Evolutionary conservation across 2,888 invertebrate genomes (phyloP).

Genomic region (Drosophila atroscutellata): DNA sequence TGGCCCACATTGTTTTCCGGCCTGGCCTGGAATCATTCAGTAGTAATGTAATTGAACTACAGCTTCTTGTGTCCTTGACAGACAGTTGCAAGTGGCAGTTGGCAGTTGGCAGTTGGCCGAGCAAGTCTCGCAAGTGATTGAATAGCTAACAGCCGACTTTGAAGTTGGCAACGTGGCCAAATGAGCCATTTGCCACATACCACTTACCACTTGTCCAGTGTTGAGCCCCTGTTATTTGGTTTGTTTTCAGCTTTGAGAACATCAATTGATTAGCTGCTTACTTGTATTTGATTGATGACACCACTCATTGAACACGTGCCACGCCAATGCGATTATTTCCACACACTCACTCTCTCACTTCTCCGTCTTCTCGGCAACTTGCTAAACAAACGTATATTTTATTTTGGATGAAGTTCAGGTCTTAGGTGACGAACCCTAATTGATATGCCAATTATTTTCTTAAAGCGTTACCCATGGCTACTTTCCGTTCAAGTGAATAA

Average conservation of each 20-base stretch:
- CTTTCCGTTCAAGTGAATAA: not conserved
- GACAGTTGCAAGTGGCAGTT: slow-evolving; percentile 38
- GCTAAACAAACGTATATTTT: not conserved
- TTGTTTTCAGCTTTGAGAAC: slow-evolving; percentile 31
- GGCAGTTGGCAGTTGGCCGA: slow-evolving; percentile 17
- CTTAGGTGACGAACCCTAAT: not conserved
- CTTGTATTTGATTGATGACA: slow-evolving; percentile 50
- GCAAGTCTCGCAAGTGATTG: slow-evolving; percentile 33
- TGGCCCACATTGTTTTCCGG: slow-evolving; percentile 28
- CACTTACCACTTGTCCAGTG: slow-evolving; percentile 10
- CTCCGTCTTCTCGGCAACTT: not conserved
- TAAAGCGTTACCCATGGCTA: not conserved
- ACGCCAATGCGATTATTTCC: slow-evolving; percentile 22
- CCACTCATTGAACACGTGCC: not conserved
- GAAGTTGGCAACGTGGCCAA: slow-evolving; percentile 14
- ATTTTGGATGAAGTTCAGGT: not conserved
- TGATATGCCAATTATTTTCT: not conserved
- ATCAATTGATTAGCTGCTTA: slow-evolving; percentile 55
- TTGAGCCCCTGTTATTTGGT: slow-evolving; percentile 9
- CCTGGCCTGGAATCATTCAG: slow-evolving; percentile 22
- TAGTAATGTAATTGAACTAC: slow-evolving; percentile 28
- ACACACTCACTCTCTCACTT: not conserved
- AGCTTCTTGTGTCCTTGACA: slow-evolving; percentile 21
- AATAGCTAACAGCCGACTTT: slow-evolving; percentile 21
- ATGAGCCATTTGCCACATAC: not conserved